Conservation (phyloP, 2,113 vertebrate genomes). For the Upupa epops region DNA sequence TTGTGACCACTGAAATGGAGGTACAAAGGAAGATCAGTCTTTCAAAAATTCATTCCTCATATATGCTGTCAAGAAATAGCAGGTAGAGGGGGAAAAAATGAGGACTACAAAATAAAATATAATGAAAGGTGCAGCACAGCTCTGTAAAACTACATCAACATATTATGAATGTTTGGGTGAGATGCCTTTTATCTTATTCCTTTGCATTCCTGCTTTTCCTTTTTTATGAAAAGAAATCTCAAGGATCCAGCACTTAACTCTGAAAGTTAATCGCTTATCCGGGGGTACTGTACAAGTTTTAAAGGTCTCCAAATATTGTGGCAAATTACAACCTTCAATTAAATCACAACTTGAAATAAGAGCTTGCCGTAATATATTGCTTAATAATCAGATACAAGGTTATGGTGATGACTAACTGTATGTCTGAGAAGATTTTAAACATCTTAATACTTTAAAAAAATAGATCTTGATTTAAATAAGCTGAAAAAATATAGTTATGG, state of each 20-base stretch:
- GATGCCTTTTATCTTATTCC: background rate
- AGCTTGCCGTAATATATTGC: background rate
- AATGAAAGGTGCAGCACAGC: background rate
- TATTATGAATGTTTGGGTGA: constrained; percentile 27
- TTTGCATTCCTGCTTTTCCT: background rate
- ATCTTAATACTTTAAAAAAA: background rate
- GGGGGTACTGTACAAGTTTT: background rate
- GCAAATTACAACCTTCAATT: background rate
- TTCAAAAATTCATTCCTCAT: background rate
- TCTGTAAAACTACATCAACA: constrained; percentile 8
- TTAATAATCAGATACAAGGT: background rate
- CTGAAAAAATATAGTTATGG: background rate
- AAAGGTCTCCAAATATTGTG: background rate
- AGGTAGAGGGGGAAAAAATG: background rate
- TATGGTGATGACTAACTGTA: background rate
- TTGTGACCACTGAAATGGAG: background rate
- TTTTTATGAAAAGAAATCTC: background rate
- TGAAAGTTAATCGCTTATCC: background rate
- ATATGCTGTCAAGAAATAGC: background rate
- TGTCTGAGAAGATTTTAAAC: background rate
- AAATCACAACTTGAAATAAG: background rate
- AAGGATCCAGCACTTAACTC: background rate
- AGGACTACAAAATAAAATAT: constrained; percentile 1
- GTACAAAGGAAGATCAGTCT: background rate
- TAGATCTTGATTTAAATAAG: background rate